Conservation (phyloP, 2,113 vertebrate genomes). For the Dolichallabes microphthalmus region DNA sequence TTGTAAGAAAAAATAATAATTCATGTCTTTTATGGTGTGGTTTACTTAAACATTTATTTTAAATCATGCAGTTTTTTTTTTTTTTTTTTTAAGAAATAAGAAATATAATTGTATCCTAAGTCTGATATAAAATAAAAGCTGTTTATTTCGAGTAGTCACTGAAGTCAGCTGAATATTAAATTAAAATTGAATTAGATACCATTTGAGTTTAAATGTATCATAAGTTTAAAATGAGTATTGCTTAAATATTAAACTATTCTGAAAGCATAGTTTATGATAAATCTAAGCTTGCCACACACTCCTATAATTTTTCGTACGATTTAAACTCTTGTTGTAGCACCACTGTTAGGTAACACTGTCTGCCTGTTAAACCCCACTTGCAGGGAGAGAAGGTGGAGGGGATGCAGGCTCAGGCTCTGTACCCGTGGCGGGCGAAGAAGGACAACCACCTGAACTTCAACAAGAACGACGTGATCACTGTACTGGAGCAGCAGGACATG, state of each 20-base stretch:
- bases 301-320: background rate
- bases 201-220: background rate
- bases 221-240: background rate
- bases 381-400: constrained; percentile 98
- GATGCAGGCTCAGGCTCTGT: constrained; percentile 93
- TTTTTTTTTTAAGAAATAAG: no score
- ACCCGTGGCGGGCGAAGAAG: constrained; percentile 97
- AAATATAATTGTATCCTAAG: no score
- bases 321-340: background rate
- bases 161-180: background rate
- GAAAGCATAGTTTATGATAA: background rate
- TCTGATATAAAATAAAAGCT: background rate
- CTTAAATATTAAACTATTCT: background rate
- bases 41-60: background rate
- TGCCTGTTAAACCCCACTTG: background rate
- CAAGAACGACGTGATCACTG: constrained; percentile 93
- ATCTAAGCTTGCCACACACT: background rate
- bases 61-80: background rate
- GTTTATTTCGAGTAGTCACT: background rate
- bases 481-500: constrained; percentile 99
- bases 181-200: background rate
- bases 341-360: background rate
- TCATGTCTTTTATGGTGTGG: background rate
- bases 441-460: constrained; percentile 99
- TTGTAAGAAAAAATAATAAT: background rate